Evolutionary conservation across 2,113 vertebrate species (phyloP).

Genomic region (Vicugna pacos): DNA sequence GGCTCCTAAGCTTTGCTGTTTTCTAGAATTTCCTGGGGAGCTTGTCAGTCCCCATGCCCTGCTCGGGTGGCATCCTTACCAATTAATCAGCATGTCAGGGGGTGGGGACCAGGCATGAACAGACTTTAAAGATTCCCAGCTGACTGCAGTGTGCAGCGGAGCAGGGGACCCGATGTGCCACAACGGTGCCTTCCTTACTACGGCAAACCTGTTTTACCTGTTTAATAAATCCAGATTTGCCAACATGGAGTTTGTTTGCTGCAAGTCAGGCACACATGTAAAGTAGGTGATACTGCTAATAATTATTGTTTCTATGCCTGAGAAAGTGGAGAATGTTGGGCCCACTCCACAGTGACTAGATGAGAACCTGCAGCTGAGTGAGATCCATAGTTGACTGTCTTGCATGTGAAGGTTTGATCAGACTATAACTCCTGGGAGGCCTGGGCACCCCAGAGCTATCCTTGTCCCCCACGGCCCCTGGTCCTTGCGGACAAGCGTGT

Average conservation of each 20-base stretch:
- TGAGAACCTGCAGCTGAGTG: not conserved
- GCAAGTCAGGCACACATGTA: not conserved
- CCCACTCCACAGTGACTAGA: not conserved
- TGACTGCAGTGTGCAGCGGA: not conserved
- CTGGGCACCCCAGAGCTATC: not conserved
- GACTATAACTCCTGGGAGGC: not conserved
- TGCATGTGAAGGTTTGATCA: not conserved
- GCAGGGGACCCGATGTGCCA: not conserved
- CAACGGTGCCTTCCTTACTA: not conserved
- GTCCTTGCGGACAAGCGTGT: not conserved
- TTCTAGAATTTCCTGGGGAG: not conserved
- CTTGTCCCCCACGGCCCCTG: not conserved
- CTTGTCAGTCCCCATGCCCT: not conserved
- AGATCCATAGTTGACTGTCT: not conserved
- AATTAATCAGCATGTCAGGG: not conserved
- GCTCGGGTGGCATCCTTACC: not conserved
- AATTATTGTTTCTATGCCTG: not conserved
- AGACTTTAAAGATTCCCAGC: conserved; percentile 1
- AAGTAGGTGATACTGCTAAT: not conserved
- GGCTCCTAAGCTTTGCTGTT: not conserved
- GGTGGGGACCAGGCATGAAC: not conserved
- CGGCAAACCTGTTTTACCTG: not conserved
- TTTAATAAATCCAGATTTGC: not conserved
- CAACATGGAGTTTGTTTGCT: not conserved
- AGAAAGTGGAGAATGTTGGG: not conserved